These are phyloP conservation scores for Cygnus olor DNA, from an alignment of 2,797 vertebrate genomes.

Conservation along the genomic window DNA sequence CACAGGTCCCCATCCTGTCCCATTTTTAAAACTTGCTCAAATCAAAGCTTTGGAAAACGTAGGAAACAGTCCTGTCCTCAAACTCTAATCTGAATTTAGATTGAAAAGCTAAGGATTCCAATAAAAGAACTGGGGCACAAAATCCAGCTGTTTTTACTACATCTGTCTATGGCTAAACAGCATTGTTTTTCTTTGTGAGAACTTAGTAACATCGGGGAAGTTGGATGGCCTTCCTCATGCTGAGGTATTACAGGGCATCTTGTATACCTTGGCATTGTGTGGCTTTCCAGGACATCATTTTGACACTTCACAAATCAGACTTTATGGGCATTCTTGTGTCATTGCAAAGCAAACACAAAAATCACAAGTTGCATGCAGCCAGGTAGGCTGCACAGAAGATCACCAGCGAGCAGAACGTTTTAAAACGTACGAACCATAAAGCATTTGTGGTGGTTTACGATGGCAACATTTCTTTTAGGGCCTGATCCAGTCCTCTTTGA, in stretches of 20 bases:
- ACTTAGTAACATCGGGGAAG: constrained; percentile 42
- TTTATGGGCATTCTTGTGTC: constrained; percentile 54
- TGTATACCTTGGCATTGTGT: constrained; percentile 60
- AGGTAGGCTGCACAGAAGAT: constrained; percentile 47
- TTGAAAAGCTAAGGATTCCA: not conserved
- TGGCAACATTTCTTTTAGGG: constrained; percentile 43
- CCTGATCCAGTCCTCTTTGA: constrained; percentile 54
- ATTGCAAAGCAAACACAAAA: constrained; percentile 49
- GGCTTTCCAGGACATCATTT: constrained; percentile 61
- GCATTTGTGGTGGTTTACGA: constrained; percentile 31
- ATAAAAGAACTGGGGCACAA: not conserved
- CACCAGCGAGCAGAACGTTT: not conserved
- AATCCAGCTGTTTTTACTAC: not conserved
- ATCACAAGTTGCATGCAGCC: constrained; percentile 31
- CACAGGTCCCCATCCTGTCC: not conserved
- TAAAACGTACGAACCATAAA: not conserved
- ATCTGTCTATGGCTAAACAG: constrained; percentile 30
- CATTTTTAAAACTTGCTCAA: not conserved
- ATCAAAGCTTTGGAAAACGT: not conserved
- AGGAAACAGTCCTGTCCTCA: not conserved
- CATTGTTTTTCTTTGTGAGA: constrained; percentile 41
- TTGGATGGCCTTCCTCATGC: not conserved
- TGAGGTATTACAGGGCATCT: constrained; percentile 53
- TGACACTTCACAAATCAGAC: constrained; percentile 69
- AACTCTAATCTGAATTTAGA: not conserved